A percentile compares a stretch with the other conserved stretches of the same genome.
Evolutionary conservation across 2,888 invertebrate species (phyloP).

Genomic region (Luffia ferchaultella): DNA sequence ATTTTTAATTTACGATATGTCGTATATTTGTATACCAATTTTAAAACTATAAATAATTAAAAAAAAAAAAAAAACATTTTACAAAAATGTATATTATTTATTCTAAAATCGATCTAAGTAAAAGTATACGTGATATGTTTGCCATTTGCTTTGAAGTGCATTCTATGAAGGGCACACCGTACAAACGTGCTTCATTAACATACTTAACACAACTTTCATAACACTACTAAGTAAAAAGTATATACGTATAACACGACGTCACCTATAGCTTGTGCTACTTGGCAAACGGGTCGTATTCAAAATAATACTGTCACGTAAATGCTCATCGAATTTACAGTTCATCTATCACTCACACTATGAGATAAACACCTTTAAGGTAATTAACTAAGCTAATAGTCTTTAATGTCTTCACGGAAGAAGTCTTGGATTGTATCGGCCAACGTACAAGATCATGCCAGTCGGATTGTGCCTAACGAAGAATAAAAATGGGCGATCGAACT

Average conservation of each 20-base stretch:
- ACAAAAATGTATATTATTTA: slow-evolving; percentile 20
- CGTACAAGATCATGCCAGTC: slow-evolving; percentile 88
- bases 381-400: slow-evolving; percentile 57
- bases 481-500: slow-evolving; percentile 87
- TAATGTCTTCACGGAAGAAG: slow-evolving; percentile 71
- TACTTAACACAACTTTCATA: not conserved
- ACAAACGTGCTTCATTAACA: not conserved
- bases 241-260: not conserved
- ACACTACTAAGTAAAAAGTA: not conserved
- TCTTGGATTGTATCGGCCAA: slow-evolving; percentile 88
- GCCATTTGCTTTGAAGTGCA: not conserved
- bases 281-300: slow-evolving; percentile 28
- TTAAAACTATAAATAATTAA: no score
- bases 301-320: slow-evolving; percentile 63
- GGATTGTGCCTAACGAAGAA: slow-evolving; percentile 91
- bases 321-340: slow-evolving; percentile 25
- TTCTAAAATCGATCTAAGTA: slow-evolving; percentile 26
- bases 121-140: not conserved
- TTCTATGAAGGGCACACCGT: not conserved
- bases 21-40: no score
- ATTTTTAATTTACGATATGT: no score
- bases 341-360: slow-evolving; percentile 4
- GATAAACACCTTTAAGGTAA: slow-evolving; percentile 30
- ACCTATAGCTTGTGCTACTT: slow-evolving; percentile 3
- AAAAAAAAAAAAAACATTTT: slow-evolving; percentile 10